Evolutionary conservation across 1,140 invertebrate genomes (phyloP).

Genomic region (Brachionus asplanchnoidis): DNA sequence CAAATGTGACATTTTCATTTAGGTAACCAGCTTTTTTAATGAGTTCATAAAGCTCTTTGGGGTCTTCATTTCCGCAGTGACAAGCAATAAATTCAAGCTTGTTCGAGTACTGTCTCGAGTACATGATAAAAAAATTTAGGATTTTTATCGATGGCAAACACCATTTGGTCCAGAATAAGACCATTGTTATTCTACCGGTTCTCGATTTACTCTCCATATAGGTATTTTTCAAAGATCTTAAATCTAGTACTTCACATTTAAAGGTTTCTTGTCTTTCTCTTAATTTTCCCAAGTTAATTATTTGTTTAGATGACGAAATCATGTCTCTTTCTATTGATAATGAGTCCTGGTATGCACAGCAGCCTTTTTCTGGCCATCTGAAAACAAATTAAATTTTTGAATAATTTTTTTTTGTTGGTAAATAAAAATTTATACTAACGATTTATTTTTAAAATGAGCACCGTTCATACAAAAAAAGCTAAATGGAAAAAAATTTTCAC

Average conservation of each 20-base stretch:
- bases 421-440: not conserved
- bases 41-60: not conserved
- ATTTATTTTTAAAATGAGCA: slow-evolving; percentile 26
- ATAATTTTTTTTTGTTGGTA: not conserved
- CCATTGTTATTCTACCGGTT: slow-evolving; percentile 47
- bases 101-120: not conserved
- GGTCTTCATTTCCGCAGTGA: slow-evolving; percentile 31
- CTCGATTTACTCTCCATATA: slow-evolving; percentile 45
- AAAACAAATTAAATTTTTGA: not conserved
- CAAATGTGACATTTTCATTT: not conserved
- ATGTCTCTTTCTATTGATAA: slow-evolving; percentile 48
- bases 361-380: slow-evolving; percentile 52
- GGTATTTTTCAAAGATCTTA: slow-evolving; percentile 53
- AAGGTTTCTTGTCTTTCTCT: slow-evolving; percentile 51
- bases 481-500: slow-evolving; percentile 54
- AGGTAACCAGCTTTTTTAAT: slow-evolving; percentile 31
- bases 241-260: slow-evolving; percentile 51
- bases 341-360: slow-evolving; percentile 53
- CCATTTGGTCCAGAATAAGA: slow-evolving; percentile 56
- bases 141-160: slow-evolving; percentile 43
- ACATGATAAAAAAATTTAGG: slow-evolving; percentile 25
- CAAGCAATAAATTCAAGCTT: slow-evolving; percentile 10
- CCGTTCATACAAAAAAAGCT: slow-evolving; percentile 52
- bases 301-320: slow-evolving; percentile 47
- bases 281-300: slow-evolving; percentile 53